Conservation (phyloP, 2,113 vertebrate genomes). For the Climacteris rufus region DNA sequence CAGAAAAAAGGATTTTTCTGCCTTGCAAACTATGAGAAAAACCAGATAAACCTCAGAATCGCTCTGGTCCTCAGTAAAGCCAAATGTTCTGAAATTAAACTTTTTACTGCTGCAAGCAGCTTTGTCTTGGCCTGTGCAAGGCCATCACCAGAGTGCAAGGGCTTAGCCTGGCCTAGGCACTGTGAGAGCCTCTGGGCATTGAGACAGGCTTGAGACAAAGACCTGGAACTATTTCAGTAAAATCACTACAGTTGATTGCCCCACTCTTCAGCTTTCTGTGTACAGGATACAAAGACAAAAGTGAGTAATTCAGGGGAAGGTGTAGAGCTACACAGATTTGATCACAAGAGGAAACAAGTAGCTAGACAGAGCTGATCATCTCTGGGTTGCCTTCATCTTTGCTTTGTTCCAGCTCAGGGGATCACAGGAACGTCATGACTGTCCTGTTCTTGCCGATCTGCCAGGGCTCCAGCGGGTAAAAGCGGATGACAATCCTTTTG, state of each 20-base stretch:
- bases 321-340: neutral
- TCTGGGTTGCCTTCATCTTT: neutral
- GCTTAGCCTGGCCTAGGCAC: neutral
- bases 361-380: neutral
- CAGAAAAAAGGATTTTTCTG: neutral
- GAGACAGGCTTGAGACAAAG: neutral
- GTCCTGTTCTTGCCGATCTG: constrained; percentile 91
- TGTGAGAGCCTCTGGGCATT: neutral
- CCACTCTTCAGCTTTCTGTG: neutral
- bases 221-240: neutral
- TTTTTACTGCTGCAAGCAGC: neutral
- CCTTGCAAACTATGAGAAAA: neutral
- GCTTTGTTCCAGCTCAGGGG: neutral
- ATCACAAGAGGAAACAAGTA: neutral
- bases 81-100: neutral
- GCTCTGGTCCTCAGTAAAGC: neutral
- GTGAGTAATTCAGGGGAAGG: neutral
- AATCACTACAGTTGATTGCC: neutral
- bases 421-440: constrained; percentile 85
- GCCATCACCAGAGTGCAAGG: neutral
- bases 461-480: constrained; percentile 82
- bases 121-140: neutral
- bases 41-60: neutral
- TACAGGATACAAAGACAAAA: neutral
- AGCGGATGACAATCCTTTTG: constrained; percentile 82